Evolutionary conservation across 2,797 vertebrate species (phyloP).

Genomic region (Cryptoprocta ferox): DNA sequence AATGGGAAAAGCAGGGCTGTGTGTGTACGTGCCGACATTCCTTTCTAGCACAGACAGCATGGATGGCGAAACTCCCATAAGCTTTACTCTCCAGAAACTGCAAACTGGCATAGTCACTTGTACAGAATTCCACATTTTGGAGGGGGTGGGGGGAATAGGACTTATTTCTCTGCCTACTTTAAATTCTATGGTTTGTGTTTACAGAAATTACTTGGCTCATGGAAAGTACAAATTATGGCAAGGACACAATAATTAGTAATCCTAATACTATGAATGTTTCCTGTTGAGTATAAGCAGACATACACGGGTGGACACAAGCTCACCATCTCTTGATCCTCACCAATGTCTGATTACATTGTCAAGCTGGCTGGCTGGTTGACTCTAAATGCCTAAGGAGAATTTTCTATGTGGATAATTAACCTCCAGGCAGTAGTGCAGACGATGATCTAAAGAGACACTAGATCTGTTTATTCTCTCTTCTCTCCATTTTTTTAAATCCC

Average conservation of each 20-base stretch:
- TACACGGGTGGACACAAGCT: background rate
- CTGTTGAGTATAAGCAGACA: background rate
- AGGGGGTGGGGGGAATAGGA: background rate
- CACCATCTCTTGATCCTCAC: background rate
- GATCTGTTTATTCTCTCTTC: background rate
- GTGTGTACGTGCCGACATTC: background rate
- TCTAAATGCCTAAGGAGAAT: background rate
- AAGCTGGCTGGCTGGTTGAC: background rate
- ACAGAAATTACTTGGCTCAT: background rate
- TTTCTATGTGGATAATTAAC: background rate
- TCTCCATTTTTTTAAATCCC: background rate
- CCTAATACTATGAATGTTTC: background rate
- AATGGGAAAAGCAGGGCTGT: constrained; percentile 56
- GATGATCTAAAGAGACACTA: background rate
- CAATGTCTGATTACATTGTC: background rate
- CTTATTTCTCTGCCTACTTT: background rate
- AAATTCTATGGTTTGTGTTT: background rate
- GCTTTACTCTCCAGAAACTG: background rate
- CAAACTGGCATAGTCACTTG: background rate
- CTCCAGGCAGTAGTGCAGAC: background rate
- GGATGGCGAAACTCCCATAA: background rate
- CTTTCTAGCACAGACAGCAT: background rate
- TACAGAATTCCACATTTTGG: background rate
- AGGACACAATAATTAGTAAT: background rate
- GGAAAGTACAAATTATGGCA: background rate